Evolutionary conservation across 2,113 vertebrate species (phyloP).

Genomic region (Poecilia latipinna): DNA sequence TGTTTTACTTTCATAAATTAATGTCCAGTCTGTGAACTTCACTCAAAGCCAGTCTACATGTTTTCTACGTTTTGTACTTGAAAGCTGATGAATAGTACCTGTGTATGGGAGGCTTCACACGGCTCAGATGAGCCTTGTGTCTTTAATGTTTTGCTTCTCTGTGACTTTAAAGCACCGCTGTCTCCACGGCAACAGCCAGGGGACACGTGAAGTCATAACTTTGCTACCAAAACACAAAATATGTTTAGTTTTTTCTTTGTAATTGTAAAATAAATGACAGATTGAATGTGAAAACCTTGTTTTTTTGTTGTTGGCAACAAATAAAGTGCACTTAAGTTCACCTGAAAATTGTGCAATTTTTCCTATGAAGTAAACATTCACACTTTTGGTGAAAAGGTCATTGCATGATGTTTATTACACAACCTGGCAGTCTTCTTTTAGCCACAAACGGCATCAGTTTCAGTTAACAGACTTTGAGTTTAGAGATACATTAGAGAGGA

Average conservation of each 20-base stretch:
- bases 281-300: conserved; percentile 20
- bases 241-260: neutral
- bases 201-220: too few relatives aligned
- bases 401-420: neutral
- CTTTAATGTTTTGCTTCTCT: neutral
- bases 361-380: neutral
- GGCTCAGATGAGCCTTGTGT: neutral
- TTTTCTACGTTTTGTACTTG: too few relatives aligned
- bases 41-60: too few relatives aligned
- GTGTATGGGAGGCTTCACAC: neutral
- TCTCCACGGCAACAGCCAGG: too few relatives aligned
- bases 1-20: too few relatives aligned
- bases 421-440: neutral
- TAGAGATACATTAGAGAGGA: neutral
- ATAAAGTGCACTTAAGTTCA: conserved; percentile 49
- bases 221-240: neutral
- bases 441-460: neutral
- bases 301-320: conserved; percentile 22
- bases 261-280: neutral
- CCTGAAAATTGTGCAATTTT: neutral
- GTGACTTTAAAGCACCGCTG: conserved; percentile 15
- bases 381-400: neutral
- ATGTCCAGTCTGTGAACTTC: too few relatives aligned
- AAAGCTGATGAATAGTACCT: conserved; percentile 16
- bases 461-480: neutral